Base-by-base conservation (phyloP, 64 coral and sea anemone species). In the Orbicella faveolata region DNA sequence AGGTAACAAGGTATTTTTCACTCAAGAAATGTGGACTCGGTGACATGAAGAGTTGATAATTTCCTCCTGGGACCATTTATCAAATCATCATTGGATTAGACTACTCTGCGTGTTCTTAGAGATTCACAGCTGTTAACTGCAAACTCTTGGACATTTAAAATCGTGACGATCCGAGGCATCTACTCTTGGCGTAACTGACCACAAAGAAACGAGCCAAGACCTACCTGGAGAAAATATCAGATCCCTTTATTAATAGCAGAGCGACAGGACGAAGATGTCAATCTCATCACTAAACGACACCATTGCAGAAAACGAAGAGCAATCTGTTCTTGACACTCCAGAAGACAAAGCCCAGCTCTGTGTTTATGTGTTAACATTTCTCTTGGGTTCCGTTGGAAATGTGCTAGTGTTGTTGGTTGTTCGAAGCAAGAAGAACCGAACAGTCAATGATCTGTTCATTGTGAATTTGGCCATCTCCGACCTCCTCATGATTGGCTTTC, bases 391-490 rank as follows among this genome's bases (percentile, higher is more conserved):
- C 2, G 63, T 92, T 57, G 90, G 90, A 2, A 92, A 92, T 75
- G 61, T 81, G 55, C 76, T 92, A 16, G 90, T 92, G 10, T 34
- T 92, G 5, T 70, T 92, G 3, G 81, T 92, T 11, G 76, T 92
- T 34, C 76, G 77, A 72, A 63, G 83, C 0, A 92, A 92, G 48
- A 84, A 82, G 34, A 75, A 69, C 34, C 37, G 76, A 67, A 92
- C 83, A 18, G 34, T 92, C 18, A 92, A 92, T 13, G 90, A 92
- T 51, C 67, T 92, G 48, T 92, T 87, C 51, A 87, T 92, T 52
- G 86, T 87, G 48, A 92, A 92, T 68, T 52, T 92, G 53, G 90
- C 90, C 41, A 79, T 92, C 23, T 76, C 90, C 9, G 90, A 92
- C 61, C 74, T 92, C 26, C 62, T 92, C 20, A 59, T 92, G 39